Evolutionary conservation across 2,113 vertebrate genomes (phyloP), one percentile per base, ranked within the genome.

Genomic region (Nothoprocta perdicaria): DNA sequence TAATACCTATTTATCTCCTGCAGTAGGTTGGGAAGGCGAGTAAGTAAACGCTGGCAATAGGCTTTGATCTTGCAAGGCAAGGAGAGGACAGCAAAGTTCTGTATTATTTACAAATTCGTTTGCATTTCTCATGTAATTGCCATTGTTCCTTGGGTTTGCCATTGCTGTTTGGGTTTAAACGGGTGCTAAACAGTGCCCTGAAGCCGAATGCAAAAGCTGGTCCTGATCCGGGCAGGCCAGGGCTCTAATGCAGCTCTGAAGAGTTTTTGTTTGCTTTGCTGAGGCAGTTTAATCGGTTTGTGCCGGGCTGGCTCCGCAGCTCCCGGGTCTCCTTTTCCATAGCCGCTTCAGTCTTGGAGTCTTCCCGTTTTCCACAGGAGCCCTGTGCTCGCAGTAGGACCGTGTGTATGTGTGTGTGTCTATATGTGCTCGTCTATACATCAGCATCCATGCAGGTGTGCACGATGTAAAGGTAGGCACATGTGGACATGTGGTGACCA

Each of bases 1-100:
- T 82, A 52, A 79, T 77, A 86, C 65, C 77, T 88, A 48, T 80
- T 86, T 90, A 68, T 88, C 73, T 94, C 85, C 60, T 89, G 80
- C 43, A 81, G 3, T 75, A 61, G 75, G 50, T 84, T 80, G 75
- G 78, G 81, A 89, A 92, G 86, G 73, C 60, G 53, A 95, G 86
- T 79, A 82, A 75, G n/a, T 43, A 26, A 86, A 92, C 14, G 19
- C 55, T 83, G 73, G 68, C 83, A 90, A 57, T 60, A 35, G 89
- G 86, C 86, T 84, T 80, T 71, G 83, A 60, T 74, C 46, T 68
- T 29, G 60, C 78, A 41, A 60, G 80, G 85, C 35, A 57, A 68
- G 9, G 45, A 50, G 50, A 61, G 65, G 57, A 62, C 65, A 71
- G 79, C 87, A 69, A 58, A 69, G 88, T 26, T 27, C 24, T 38